phyloP scores from a whole-genome alignment of 2,888 invertebrate genomes.

The Anodontia alba region DNA sequence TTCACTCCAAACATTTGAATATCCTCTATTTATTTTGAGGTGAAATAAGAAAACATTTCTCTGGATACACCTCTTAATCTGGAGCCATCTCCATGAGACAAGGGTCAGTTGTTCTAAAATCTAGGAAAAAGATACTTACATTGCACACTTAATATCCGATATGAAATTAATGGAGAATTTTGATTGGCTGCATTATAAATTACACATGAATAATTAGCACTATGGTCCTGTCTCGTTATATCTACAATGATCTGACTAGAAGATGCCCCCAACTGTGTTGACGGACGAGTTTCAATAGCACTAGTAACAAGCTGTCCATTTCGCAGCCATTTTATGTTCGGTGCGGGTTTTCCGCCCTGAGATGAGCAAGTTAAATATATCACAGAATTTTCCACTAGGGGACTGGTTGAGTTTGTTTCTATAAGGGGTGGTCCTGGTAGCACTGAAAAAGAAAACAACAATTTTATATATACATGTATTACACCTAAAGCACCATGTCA shows the following conservation, averaged over 20 bases:
- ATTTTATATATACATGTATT: too few species aligned
- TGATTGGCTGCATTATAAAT: constrained; percentile 73
- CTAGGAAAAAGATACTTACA: constrained; percentile 78
- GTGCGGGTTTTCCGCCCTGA: constrained; percentile 74
- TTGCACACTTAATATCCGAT: constrained; percentile 67
- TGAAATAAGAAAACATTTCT: too few species aligned
- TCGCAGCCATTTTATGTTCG: constrained; percentile 72
- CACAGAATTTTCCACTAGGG: constrained; percentile 67
- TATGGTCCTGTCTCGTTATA: constrained; percentile 66
- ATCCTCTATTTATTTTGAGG: too few species aligned
- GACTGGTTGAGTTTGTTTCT: constrained; percentile 48
- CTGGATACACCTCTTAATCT: too few species aligned
- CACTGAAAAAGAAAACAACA: constrained; percentile 65
- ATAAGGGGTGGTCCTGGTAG: constrained; percentile 69
- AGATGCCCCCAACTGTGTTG: constrained; percentile 47
- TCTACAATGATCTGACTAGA: constrained; percentile 60
- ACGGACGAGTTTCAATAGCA: constrained; percentile 50
- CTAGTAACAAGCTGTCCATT: constrained; percentile 66
- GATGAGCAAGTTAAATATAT: constrained; percentile 74
- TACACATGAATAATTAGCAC: constrained; percentile 74
- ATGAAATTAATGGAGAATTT: constrained; percentile 59
- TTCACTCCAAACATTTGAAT: too few species aligned
- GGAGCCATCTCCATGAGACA: too few species aligned
- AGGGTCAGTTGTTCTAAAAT: too few species aligned
- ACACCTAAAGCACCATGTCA: not conserved